phyloP scores from a whole-genome alignment of 2,888 invertebrate genomes.

The Hydriomena furcata region DNA sequence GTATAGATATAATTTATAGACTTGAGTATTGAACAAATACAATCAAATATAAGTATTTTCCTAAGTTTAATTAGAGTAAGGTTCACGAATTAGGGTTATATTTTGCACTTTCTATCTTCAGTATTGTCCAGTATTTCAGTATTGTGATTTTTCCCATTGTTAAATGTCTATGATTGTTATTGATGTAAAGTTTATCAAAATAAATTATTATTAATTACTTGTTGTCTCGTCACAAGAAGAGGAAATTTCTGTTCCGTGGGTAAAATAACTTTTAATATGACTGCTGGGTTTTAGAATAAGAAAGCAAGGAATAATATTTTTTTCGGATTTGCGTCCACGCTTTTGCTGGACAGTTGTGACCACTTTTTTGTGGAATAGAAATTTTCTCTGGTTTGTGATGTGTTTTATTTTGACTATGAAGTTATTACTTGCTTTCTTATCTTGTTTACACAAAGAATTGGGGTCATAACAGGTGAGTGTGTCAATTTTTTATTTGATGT shows the following conservation, averaged over 20 bases:
- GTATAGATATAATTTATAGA: neutral
- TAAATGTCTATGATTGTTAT: slow-evolving; percentile 50
- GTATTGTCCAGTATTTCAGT: slow-evolving; percentile 43
- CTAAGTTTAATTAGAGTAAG: slow-evolving; percentile 28
- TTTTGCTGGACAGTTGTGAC: slow-evolving; percentile 22
- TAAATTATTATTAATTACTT: slow-evolving; percentile 36
- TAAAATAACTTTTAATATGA: slow-evolving; percentile 62
- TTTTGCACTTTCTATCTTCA: slow-evolving; percentile 45
- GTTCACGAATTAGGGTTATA: slow-evolving; percentile 39
- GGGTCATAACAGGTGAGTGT: slow-evolving; percentile 72
- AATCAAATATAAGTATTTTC: too few species aligned
- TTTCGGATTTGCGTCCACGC: slow-evolving; percentile 27
- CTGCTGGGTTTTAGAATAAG: slow-evolving; percentile 51
- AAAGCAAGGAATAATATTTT: slow-evolving; percentile 71
- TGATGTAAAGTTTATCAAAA: slow-evolving; percentile 36
- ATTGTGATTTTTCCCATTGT: slow-evolving; percentile 66
- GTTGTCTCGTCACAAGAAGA: slow-evolving; percentile 65
- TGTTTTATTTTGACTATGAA: slow-evolving; percentile 56
- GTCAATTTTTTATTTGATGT: slow-evolving; percentile 60
- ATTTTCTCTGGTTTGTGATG: slow-evolving; percentile 78
- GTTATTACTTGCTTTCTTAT: slow-evolving; percentile 82
- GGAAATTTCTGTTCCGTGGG: slow-evolving; percentile 82
- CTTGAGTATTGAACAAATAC: slow-evolving; percentile 2
- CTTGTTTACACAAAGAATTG: slow-evolving; percentile 65
- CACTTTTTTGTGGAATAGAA: slow-evolving; percentile 73